phyloP scores from a whole-genome alignment of 2,888 invertebrate species.

The Trissolcus brochymenae region DNA sequence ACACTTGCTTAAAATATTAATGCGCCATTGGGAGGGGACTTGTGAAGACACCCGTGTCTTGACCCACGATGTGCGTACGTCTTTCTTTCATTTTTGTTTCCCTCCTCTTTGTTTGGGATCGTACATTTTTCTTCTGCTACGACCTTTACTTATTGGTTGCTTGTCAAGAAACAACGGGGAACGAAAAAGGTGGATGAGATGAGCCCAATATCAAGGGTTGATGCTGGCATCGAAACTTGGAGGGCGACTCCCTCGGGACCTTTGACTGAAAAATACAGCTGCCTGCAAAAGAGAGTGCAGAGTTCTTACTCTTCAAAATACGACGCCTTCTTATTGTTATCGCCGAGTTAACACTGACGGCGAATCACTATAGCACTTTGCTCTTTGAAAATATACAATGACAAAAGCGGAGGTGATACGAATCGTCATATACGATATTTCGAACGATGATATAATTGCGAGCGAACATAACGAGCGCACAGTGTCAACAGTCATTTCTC shows the following conservation, averaged over 20 bases:
- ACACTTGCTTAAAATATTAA: slow-evolving; percentile 73
- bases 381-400: slow-evolving; percentile 16
- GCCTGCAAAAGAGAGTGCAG: slow-evolving; percentile 60
- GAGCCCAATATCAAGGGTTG: slow-evolving; percentile 54
- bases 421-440: slow-evolving; percentile 13
- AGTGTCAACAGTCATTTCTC: slow-evolving; percentile 39
- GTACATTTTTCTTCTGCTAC: slow-evolving; percentile 57
- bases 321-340: slow-evolving; percentile 59
- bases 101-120: slow-evolving; percentile 45
- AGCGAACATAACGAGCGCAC: slow-evolving; percentile 12
- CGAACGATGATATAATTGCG: slow-evolving; percentile 19
- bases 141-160: slow-evolving; percentile 74
- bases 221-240: slow-evolving; percentile 40
- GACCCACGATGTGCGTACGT: slow-evolving; percentile 49
- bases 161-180: slow-evolving; percentile 59
- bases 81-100: slow-evolving; percentile 56
- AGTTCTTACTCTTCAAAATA: slow-evolving; percentile 58
- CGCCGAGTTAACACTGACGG: slow-evolving; percentile 56
- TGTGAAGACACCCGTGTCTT: slow-evolving; percentile 50
- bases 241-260: slow-evolving; percentile 65
- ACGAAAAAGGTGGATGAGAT: slow-evolving; percentile 62
- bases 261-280: slow-evolving; percentile 66
- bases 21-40: slow-evolving; percentile 63
- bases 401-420: slow-evolving; percentile 15
- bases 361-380: slow-evolving; percentile 53